Percentiles rank a stretch among this genome's conserved stretches.
phyloP scores from a whole-genome alignment of 2,888 invertebrate species.

The Isotomurus palustris region DNA sequence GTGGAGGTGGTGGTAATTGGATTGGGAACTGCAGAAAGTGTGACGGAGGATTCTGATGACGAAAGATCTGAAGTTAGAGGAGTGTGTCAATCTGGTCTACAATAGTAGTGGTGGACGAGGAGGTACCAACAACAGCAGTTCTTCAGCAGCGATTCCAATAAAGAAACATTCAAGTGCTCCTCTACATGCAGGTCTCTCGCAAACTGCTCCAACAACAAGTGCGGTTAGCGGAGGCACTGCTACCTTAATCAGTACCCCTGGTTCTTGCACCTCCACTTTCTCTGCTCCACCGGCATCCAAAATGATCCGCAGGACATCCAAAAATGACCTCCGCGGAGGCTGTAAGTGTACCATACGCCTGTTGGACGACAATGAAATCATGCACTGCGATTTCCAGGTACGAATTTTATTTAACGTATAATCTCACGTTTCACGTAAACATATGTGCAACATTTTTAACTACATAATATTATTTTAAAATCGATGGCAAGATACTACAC shows the following conservation, averaged over 20 bases:
- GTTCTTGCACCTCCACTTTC: background rate
- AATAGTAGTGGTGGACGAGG: conserved; percentile 22
- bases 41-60: conserved; percentile 40
- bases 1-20: background rate
- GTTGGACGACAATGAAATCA: conserved; percentile 82
- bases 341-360: conserved; percentile 83
- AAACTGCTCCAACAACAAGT: background rate
- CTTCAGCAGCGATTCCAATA: conserved; percentile 6
- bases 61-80: conserved; percentile 36
- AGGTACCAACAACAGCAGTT: conserved; percentile 3
- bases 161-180: conserved; percentile 11
- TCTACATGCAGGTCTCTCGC: background rate
- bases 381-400: conserved; percentile 90
- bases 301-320: conserved; percentile 51
- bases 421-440: too few species aligned
- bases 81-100: conserved; percentile 32
- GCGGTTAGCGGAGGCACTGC: conserved; percentile 9
- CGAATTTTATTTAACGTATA: too few species aligned
- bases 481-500: too few species aligned
- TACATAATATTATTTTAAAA: too few species aligned
- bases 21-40: conserved; percentile 17
- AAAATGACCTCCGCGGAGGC: conserved; percentile 66
- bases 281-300: background rate
- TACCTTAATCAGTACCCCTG: background rate
- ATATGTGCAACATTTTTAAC: too few species aligned